These are phyloP conservation scores for Sminthopsis crassicaudata DNA, from an alignment of 2,113 vertebrate genomes.

Conservation along the genomic window DNA sequence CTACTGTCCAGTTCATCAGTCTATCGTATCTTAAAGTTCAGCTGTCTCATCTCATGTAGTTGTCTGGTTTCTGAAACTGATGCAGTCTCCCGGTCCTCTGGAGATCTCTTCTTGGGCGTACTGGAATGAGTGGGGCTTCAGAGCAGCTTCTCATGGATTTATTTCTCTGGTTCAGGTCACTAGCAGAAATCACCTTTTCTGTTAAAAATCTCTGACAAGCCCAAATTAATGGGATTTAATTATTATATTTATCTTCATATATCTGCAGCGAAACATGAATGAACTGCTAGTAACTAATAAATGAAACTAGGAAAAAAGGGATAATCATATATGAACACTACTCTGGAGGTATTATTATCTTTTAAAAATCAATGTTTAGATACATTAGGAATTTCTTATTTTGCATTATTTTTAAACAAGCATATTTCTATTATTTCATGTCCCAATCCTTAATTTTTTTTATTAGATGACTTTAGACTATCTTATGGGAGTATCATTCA, in stretches of 20 bases:
- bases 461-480: background rate
- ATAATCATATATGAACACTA: constrained; percentile 26
- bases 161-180: background rate
- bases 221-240: background rate
- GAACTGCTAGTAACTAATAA: constrained; percentile 14
- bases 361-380: constrained; percentile 12
- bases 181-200: background rate
- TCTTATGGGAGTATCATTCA: constrained; percentile 20
- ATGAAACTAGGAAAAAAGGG: constrained; percentile 16
- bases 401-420: constrained; percentile 40
- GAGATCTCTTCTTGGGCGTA: background rate
- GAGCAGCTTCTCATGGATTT: background rate
- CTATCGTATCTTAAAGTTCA: background rate
- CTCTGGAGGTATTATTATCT: constrained; percentile 47
- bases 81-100: background rate
- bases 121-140: background rate
- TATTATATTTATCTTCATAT: constrained; percentile 33
- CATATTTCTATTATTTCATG: constrained; percentile 46
- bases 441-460: background rate
- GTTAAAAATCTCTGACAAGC: background rate
- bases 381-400: constrained; percentile 5
- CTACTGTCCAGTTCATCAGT: background rate
- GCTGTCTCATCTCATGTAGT: background rate
- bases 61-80: background rate
- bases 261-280: constrained; percentile 1